phyloP scores from a whole-genome alignment of 2,888 invertebrate genomes.

The Fissipunctia ypsillon region DNA sequence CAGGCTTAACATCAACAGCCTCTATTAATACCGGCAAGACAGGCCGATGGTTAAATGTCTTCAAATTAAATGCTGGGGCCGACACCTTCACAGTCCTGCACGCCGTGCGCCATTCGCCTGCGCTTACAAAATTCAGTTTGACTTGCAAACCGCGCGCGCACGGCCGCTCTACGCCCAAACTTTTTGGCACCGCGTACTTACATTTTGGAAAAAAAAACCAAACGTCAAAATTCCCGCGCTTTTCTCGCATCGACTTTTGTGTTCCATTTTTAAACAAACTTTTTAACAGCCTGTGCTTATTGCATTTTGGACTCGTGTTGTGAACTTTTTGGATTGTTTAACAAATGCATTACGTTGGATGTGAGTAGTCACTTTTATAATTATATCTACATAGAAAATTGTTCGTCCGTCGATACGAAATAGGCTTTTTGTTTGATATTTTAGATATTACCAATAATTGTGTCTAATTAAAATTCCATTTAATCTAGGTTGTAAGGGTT shows the following conservation, averaged over 20 bases:
- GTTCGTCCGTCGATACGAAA: conserved; percentile 83
- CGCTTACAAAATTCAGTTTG: conserved; percentile 89
- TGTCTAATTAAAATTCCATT: not conserved
- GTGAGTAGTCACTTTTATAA: conserved; percentile 81
- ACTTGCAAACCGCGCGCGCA: conserved; percentile 87
- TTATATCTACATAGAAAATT: conserved; percentile 74
- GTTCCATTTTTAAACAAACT: conserved; percentile 65
- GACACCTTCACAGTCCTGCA: conserved; percentile 86
- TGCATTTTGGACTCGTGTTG: conserved; percentile 74
- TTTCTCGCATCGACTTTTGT: conserved; percentile 61
- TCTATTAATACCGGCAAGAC: conserved; percentile 64
- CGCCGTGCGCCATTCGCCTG: conserved; percentile 80
- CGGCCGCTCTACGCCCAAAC: conserved; percentile 86
- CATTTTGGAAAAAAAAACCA: conserved; percentile 70
- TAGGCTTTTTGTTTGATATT: conserved; percentile 16
- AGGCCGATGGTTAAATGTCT: conserved; percentile 63
- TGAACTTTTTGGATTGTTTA: conserved; percentile 86
- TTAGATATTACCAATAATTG: conserved; percentile 14
- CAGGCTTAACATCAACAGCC: conserved; percentile 58
- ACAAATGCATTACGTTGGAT: conserved; percentile 85
- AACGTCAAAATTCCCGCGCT: conserved; percentile 68
- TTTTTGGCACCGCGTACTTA: conserved; percentile 81
- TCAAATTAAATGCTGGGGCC: conserved; percentile 76
- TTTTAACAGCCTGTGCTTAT: conserved; percentile 71
- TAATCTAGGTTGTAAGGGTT: not conserved